Evolutionary conservation across 1,140 invertebrate genomes (phyloP), one percentile per base, ranked within the genome.

Genomic region (Pygmarrhopalites habei): DNA sequence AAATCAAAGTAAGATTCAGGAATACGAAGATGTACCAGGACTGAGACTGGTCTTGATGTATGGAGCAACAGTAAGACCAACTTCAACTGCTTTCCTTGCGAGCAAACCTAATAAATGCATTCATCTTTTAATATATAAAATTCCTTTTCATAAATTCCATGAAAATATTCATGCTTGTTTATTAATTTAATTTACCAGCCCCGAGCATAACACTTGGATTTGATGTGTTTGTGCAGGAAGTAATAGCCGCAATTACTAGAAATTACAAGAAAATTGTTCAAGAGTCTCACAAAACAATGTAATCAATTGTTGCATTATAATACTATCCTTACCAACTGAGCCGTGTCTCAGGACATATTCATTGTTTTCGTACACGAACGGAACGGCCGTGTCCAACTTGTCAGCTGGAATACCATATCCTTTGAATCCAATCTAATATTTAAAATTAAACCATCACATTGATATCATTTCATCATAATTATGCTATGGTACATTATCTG

Each of bases 201-300:
- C 91, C 94, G 21, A 98, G 79, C 94, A 98, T 98, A 4, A 98
- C 94, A 67, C 90, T 93, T 0, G 96, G 95, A 76, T 99, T 99
- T 64, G 89, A 92, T 1, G 95, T 98, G 75, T 99, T 99, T 17
- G 95, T 99, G 78, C 95, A 98, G 46, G 89, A 92, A 1, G 95
- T 99, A 67, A 99, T 98, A 23, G 95, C 94, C 0, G 94, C 92
- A 70, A 98, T 97, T 19, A 99, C 88, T 12, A n/a, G n/a, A n/a
- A n/a, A n/a, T n/a, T n/a, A n/a, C n/a, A n/a, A n/a, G n/a, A n/a
- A n/a, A n/a, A n/a, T n/a, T n/a, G n/a, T n/a, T n/a, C n/a, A n/a
- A n/a, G n/a, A n/a, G n/a, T n/a, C n/a, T n/a, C n/a, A n/a, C n/a
- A n/a, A n/a, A n/a, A n/a, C n/a, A n/a, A n/a, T n/a, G n/a, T n/a